Evolutionary conservation across 2,888 invertebrate species (phyloP), one percentile per base, ranked within the genome.

Genomic region (Agrochola litura): DNA sequence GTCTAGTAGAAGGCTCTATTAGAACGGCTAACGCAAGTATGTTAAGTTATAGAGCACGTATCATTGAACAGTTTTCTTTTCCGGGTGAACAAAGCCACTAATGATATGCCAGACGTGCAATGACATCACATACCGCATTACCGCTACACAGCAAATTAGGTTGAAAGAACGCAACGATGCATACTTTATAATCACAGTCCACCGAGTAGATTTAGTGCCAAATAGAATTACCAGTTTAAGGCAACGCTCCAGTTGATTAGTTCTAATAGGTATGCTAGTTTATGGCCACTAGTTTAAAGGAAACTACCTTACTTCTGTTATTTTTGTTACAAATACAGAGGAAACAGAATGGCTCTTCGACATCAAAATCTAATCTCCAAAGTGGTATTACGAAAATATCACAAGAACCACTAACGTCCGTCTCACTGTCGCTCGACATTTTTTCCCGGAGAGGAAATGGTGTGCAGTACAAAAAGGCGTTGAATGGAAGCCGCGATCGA

Each of bases 361-460:
- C 25, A 41, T 66, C 65, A 75, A 81, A 77, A 85, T 82, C 66
- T 75, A 84, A 84, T 82, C 78, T 84, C 54, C 60, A 56, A 75
- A 82, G 82, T 85, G 79, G 56, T 82, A 84, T 85, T 70, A 85
- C 70, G 41, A 82, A 78, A 85, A 84, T 82, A 78, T 85, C 64
- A 85, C 75, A 82, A 85, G 70, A 82, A 82, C 74, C 69, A 79
- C 82, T 73, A 85, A 78, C 73, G 80, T 86, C 78, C 78, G 78
- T 82, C 73, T 86, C 79, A 79, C 73, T 83, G 70, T 86, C 69
- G 46, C 63, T 77, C 71, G 71, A 56, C 77, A 73, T 81, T 87
- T 86, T 84, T 87, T 88, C 77, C 80, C 83, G 73, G 83, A 89
- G 76, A 88, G 88, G 89, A 91, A 91, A 91, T 91, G 91, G 90